Conservation (phyloP, 2,888 invertebrate species). For the Brachylomia viminalis region DNA sequence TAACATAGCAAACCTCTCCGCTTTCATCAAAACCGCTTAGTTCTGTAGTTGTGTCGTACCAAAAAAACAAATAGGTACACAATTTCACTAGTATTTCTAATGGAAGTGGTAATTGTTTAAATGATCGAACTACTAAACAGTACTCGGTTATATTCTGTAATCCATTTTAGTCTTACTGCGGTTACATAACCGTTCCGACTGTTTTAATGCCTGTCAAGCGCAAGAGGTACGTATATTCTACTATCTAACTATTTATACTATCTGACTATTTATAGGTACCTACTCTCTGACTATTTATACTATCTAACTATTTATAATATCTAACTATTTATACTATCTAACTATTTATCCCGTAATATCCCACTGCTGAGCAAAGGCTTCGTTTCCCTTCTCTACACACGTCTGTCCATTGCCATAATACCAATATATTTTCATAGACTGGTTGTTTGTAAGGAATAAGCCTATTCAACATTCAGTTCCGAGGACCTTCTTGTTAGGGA, state of each 20-base stretch:
- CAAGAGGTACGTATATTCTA: neutral
- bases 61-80: neutral
- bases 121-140: slow-evolving; percentile 19
- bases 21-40: neutral
- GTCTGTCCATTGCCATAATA: neutral
- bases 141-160: slow-evolving; percentile 12
- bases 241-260: neutral
- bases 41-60: neutral
- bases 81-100: slow-evolving; percentile 16
- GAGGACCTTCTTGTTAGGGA: neutral
- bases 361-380: neutral
- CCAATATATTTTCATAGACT: neutral
- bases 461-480: neutral
- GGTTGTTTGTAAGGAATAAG: neutral
- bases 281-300: no score
- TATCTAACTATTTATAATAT: no score
- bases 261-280: no score
- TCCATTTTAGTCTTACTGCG: slow-evolving; percentile 3
- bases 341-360: neutral
- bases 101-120: slow-evolving; percentile 20
- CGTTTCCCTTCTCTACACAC: neutral
- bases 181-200: slow-evolving; percentile 15
- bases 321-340: neutral
- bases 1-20: neutral
- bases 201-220: neutral